Base-by-base conservation (phyloP, 2,888 invertebrate genomes). In the Bombyx huttoni region DNA sequence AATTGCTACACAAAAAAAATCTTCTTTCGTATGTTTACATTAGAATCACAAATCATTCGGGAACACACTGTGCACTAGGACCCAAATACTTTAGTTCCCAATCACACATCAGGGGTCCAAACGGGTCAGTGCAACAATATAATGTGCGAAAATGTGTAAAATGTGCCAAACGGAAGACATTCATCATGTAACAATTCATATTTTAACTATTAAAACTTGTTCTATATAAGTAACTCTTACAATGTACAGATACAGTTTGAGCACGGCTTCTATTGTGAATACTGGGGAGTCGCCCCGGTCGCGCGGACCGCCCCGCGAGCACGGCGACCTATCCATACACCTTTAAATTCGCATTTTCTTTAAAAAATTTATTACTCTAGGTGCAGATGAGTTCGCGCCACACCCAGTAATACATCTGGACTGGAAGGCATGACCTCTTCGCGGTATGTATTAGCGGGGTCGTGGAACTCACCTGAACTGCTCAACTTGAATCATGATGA, bases 131-230 rank as follows among this genome's bases (percentile, higher is more conserved):
- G 79, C 78, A 68, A 68, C 72, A 76, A 76, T 80, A 79, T 78
- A 82, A 76, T 77, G 87, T 89, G 89, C 86, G 74, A 72, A 70
- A 79, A 70, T 73, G 75, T 81, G 80, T 77, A 77, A 79, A 83
- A 80, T 75, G 89, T 89, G 89, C 84, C 78, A 63, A 89, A 89
- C 89, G 89, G 89, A 89, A 89, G 89, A 89, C 89, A 78, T 85
- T 82, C 70, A 96, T 89, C 96, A 96, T 78, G 95, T 96, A 89
- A 96, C 93, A 90, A 96, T 96, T 90, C 78, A 70, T 78, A 67
- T 70, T 70, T 72, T 62, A 73, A 69, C 77, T 76, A 75, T 67
- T 73, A 78, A 83, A 85, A 81, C 74, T 75, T 79, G 78, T 72
- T 75, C 59, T 68, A 75, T 79, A 73, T 81, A 86, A 78, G 79